These are phyloP conservation scores for Nephrotoma appendiculata DNA, from an alignment of 2,888 invertebrate genomes.

Conservation along the genomic window DNA sequence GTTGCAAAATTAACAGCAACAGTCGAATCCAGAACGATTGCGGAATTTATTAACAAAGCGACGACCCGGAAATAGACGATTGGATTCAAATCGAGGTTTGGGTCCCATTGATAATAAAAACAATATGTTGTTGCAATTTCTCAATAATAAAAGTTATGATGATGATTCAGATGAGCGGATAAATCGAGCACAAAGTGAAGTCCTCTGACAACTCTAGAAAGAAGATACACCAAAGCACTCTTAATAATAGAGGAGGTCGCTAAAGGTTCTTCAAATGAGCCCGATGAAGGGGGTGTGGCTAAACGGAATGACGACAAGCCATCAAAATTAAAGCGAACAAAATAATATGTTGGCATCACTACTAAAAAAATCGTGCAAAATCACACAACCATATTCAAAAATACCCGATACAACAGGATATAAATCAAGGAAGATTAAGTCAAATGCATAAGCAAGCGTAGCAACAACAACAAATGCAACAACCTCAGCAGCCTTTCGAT, in stretches of 20 bases:
- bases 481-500: constrained; percentile 22
- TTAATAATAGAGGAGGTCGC: constrained; percentile 27
- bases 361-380: constrained; percentile 59
- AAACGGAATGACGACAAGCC: constrained; percentile 32
- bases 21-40: constrained; percentile 34
- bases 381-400: constrained; percentile 27
- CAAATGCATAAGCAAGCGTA: constrained; percentile 11
- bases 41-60: constrained; percentile 35
- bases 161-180: constrained; percentile 46
- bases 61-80: constrained; percentile 19
- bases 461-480: constrained; percentile 22
- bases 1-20: constrained; percentile 33
- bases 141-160: constrained; percentile 70
- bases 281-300: constrained; percentile 35
- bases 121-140: constrained; percentile 40
- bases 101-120: constrained; percentile 21
- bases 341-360: constrained; percentile 76
- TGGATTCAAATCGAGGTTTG: constrained; percentile 15
- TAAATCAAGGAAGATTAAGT: constrained; percentile 13
- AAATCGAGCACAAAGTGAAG: constrained; percentile 32
- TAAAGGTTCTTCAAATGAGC: constrained; percentile 50
- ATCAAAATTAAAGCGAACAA: constrained; percentile 62
- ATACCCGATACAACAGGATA: constrained; percentile 10
- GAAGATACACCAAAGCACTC: constrained; percentile 25
- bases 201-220: constrained; percentile 38